These are phyloP conservation scores for Lissocephala sabroskyi DNA, from an alignment of 2,888 invertebrate genomes.

Conservation along the genomic window DNA sequence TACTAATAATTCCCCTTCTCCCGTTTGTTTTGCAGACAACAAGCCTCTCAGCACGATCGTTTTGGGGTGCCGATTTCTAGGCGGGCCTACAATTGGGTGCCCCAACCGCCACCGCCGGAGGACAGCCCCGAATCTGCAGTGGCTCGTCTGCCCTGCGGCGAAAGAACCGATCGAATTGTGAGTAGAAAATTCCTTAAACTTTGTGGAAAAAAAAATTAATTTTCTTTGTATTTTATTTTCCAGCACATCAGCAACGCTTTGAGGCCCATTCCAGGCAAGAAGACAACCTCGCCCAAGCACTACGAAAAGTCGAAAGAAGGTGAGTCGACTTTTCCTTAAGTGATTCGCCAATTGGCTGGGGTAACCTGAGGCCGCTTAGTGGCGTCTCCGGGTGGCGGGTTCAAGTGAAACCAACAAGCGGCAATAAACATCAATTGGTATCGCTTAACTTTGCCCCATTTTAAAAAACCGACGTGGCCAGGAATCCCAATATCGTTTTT, in stretches of 20 bases:
- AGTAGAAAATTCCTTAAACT: constrained; percentile 34
- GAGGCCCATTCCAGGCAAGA: constrained; percentile 75
- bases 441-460: constrained; percentile 54
- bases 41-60: constrained; percentile 90
- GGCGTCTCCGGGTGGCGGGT: constrained; percentile 32
- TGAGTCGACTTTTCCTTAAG: constrained; percentile 50
- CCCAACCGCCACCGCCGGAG: constrained; percentile 93
- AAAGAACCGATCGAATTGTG: constrained; percentile 84
- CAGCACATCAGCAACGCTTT: constrained; percentile 71
- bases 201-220: too few species aligned
- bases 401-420: constrained; percentile 56
- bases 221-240: too few species aligned
- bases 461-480: too few species aligned
- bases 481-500: too few species aligned
- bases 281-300: constrained; percentile 79
- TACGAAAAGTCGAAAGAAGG: constrained; percentile 72
- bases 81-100: constrained; percentile 94
- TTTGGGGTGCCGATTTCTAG: constrained; percentile 93
- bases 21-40: constrained; percentile 75
- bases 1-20: neutral
- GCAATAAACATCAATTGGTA: constrained; percentile 67
- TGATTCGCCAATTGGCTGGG: constrained; percentile 8
- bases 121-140: constrained; percentile 89
- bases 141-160: constrained; percentile 87
- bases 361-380: constrained; percentile 39